Conservation (phyloP, 37 sponge, comb jelly and placozoan genomes). For the Beroe ovata region DNA sequence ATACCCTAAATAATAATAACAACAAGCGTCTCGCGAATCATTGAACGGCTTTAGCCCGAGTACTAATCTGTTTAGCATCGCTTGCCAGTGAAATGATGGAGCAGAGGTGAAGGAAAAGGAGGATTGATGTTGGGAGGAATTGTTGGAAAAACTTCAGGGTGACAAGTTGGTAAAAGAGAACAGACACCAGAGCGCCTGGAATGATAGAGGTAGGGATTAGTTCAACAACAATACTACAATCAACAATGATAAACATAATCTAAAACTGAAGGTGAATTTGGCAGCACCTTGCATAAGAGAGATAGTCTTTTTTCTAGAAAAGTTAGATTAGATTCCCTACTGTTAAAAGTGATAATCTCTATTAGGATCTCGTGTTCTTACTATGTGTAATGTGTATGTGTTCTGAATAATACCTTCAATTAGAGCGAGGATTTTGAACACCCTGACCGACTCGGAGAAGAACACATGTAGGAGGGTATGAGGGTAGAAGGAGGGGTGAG, state of each 20-base stretch:
- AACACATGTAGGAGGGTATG: constrained; percentile 1
- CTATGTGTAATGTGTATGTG: not conserved
- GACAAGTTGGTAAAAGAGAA: constrained; percentile 33
- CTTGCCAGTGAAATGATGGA: constrained; percentile 44
- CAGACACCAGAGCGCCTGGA: constrained; percentile 2
- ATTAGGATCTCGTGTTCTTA: not conserved
- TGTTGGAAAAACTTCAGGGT: constrained; percentile 53
- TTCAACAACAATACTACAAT: no score
- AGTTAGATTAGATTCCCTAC: no score
- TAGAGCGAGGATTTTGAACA: constrained; percentile 43
- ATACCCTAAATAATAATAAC: no score
- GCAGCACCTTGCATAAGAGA: no score
- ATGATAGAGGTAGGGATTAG: no score
- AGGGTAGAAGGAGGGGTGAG: constrained; percentile 33
- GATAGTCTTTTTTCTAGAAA: no score
- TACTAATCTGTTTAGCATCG: constrained; percentile 3
- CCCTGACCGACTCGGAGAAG: constrained; percentile 7
- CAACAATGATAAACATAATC: no score
- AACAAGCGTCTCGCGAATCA: no score
- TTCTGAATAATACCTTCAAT: constrained; percentile 44
- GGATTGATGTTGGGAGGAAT: constrained; percentile 47
- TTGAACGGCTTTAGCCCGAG: constrained; percentile 28
- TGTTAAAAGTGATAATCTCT: no score
- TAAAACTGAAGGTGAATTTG: no score
- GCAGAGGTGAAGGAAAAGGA: constrained; percentile 42